A percentile compares a stretch with the other conserved stretches of the same genome.
Evolutionary conservation across 2,113 vertebrate genomes (phyloP).

Genomic region (Todiramphus chloris): DNA sequence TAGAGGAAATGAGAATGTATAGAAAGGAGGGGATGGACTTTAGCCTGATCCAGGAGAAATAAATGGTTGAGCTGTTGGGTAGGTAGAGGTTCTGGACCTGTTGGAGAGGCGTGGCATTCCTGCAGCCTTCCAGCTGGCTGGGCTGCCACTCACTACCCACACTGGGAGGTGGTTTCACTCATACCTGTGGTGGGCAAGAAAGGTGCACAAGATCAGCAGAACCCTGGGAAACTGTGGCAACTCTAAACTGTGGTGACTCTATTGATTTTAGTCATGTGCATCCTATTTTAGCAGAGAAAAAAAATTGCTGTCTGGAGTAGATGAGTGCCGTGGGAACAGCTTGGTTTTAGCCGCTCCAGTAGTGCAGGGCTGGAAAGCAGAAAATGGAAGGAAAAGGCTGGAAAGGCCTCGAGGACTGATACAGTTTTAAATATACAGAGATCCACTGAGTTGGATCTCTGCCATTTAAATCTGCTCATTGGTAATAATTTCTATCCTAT

Average conservation of each 20-base stretch:
- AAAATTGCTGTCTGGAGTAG: neutral
- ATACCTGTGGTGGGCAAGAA: neutral
- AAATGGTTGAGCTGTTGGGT: fast-evolving
- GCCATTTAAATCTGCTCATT: neutral
- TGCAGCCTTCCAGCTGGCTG: neutral
- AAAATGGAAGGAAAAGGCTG: neutral
- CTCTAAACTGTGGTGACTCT: neutral
- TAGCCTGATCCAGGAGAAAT: neutral
- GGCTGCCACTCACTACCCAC: fast-evolving
- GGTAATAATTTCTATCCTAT: neutral
- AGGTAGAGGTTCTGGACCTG: neutral
- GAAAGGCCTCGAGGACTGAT: conserved; percentile 1
- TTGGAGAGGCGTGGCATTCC: neutral
- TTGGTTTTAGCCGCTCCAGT: conserved; percentile 13
- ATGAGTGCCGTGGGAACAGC: neutral
- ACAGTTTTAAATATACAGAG: neutral
- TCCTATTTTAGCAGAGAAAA: neutral
- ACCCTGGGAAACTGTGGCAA: neutral
- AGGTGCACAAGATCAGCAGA: neutral
- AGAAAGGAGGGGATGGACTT: neutral
- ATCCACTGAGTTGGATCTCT: neutral
- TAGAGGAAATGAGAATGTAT: neutral
- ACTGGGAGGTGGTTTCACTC: neutral
- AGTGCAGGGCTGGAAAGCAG: neutral
- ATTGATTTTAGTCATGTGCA: neutral